Evolutionary conservation across 2,888 invertebrate genomes (phyloP), one percentile per base, ranked within the genome.

Genomic region (Eledona agricola): DNA sequence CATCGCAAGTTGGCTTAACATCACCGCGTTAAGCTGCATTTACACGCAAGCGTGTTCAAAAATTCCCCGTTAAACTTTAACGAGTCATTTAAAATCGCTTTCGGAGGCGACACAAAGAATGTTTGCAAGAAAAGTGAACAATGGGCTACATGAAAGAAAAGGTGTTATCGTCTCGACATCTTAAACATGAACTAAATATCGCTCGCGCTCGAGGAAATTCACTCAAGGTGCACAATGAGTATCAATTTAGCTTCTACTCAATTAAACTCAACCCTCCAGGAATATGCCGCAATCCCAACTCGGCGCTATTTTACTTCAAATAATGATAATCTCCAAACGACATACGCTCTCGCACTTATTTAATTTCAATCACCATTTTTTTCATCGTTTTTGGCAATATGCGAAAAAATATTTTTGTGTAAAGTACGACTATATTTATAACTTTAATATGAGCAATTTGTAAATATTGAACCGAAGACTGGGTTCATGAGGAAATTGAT

Each of bases 81-180:
- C 52, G 51, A 58, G 57, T 57, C 58, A 60, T 60, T 60, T 60
- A 58, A 57, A 58, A 60, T 43, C 52, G 43, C 50, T 49, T n/a
- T n/a, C n/a, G n/a, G n/a, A n/a, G n/a, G n/a, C n/a, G n/a, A n/a
- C n/a, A n/a, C n/a, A n/a, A n/a, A 16, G 16, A 23, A 34, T 42
- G 25, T 47, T 37, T 35, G 28, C n/a, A n/a, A 47, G 10, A 47
- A 37, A 35, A 37, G 37, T 28, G 37, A 37, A 47, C 47, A 47
- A 47, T 37, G 19, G 47, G 22, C 20, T 10, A 22, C 37, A 32
- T 7, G 17, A 32, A 37, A 47, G 43, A 43, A 43, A 29, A 37
- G 37, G 35, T 37, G 20, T 35, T 47, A 35, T 47, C 47, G 25
- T 34, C 25, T 23, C 34, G 34, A 34, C 45, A 47, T 37, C 47